Percentiles rank a stretch among this genome's conserved stretches.
Evolutionary conservation across 2,797 vertebrate species (phyloP).

Genomic region (Bovichtus diacanthus): DNA sequence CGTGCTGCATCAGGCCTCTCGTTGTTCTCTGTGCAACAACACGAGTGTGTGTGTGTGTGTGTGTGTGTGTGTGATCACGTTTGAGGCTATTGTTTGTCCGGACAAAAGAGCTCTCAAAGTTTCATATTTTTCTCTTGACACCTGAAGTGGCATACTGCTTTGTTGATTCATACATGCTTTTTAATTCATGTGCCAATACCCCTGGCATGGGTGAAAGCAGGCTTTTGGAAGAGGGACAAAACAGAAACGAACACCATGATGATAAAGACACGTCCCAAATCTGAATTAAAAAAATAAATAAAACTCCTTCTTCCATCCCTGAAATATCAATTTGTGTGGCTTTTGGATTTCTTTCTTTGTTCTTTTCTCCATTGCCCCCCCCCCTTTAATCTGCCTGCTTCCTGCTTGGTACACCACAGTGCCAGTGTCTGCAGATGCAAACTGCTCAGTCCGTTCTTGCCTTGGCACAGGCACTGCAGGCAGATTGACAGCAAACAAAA

Average conservation of each 20-base stretch:
- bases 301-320: background rate
- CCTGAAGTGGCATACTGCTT: slow-evolving; percentile 35
- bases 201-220: slow-evolving; percentile 19
- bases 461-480: background rate
- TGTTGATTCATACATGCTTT: slow-evolving; percentile 37
- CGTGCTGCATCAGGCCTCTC: slow-evolving; percentile 49
- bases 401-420: slow-evolving; percentile 32
- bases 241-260: slow-evolving; percentile 20
- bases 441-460: slow-evolving; percentile 13
- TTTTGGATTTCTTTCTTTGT: slow-evolving; percentile 18
- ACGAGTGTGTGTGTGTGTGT: slow-evolving; percentile 20
- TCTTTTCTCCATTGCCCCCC: background rate
- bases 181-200: slow-evolving; percentile 24
- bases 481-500: slow-evolving; percentile 22
- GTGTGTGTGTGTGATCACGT: slow-evolving; percentile 37
- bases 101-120: slow-evolving; percentile 46
- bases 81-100: slow-evolving; percentile 26
- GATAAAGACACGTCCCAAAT: slow-evolving; percentile 8
- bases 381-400: slow-evolving; percentile 38
- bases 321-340: slow-evolving; percentile 27
- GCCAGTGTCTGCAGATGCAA: slow-evolving; percentile 22
- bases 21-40: slow-evolving; percentile 56
- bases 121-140: slow-evolving; percentile 40
- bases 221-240: slow-evolving; percentile 32
- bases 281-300: slow-evolving; percentile 9